Conservation (phyloP, 1,140 invertebrate species). For the Brachionus asplanchnoidis region DNA sequence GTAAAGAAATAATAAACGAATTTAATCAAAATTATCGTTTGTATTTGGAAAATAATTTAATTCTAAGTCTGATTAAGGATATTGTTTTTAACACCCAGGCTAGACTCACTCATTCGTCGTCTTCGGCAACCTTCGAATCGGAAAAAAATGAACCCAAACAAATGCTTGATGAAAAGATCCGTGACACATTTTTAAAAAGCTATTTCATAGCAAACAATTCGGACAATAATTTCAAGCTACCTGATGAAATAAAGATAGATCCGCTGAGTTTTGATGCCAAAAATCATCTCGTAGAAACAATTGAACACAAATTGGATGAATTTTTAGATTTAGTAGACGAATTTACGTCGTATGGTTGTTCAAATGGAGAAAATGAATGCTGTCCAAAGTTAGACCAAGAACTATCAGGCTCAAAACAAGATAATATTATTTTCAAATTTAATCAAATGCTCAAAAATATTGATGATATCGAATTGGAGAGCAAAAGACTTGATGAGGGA, state of each 20-base stretch:
- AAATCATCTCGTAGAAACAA: neutral
- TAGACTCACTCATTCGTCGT: neutral
- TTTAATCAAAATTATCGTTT: constrained; percentile 28
- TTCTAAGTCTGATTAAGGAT: neutral
- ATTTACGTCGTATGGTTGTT: neutral
- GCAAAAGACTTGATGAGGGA: neutral
- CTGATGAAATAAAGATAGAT: constrained; percentile 8
- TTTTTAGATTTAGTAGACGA: neutral
- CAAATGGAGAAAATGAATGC: neutral
- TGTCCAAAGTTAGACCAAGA: neutral
- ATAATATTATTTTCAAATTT: neutral
- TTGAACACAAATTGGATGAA: neutral
- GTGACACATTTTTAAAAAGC: neutral
- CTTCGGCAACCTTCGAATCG: neutral
- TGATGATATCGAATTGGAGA: neutral
- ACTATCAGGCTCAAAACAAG: neutral
- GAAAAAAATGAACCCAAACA: neutral
- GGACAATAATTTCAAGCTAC: neutral
- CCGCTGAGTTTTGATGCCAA: neutral
- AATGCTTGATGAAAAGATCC: neutral
- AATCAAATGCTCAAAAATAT: neutral
- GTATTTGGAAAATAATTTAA: neutral
- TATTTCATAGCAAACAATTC: neutral
- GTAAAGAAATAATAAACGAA: constrained; percentile 11
- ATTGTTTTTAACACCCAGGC: neutral